A percentile compares a stretch with the other conserved stretches of the same genome.
Conservation (phyloP, 1,140 invertebrate species). For the Macrocentrus cingulum region DNA sequence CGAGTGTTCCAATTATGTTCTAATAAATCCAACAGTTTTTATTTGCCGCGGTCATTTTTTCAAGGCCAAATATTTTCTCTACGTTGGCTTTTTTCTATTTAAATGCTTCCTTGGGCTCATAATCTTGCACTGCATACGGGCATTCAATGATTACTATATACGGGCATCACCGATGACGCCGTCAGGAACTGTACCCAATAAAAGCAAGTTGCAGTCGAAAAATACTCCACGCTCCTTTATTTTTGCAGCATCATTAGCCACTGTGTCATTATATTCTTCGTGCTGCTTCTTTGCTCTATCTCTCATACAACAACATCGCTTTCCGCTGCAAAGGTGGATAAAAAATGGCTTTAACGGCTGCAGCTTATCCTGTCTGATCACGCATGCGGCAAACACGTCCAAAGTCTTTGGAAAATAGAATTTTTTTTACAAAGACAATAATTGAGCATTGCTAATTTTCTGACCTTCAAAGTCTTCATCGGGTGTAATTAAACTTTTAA, state of each 20-base stretch:
- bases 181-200: neutral
- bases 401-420: no score
- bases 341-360: no score
- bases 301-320: no score
- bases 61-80: neutral
- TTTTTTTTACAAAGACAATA: no score
- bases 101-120: neutral
- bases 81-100: neutral
- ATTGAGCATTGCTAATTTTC: no score
- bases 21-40: neutral
- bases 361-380: no score
- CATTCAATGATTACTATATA: neutral
- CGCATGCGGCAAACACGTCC: no score
- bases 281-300: no score
- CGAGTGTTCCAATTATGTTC: neutral
- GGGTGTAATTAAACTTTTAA: neutral
- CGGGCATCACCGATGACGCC: neutral
- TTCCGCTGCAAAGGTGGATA: no score
- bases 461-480: neutral
- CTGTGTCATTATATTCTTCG: neutral
- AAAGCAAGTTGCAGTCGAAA: neutral
- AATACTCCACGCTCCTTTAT: neutral
- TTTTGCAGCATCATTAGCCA: neutral
- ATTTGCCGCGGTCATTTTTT: neutral
- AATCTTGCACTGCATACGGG: neutral